Evolutionary conservation across 1,140 invertebrate genomes (phyloP).

Genomic region (Homarus americanus): DNA sequence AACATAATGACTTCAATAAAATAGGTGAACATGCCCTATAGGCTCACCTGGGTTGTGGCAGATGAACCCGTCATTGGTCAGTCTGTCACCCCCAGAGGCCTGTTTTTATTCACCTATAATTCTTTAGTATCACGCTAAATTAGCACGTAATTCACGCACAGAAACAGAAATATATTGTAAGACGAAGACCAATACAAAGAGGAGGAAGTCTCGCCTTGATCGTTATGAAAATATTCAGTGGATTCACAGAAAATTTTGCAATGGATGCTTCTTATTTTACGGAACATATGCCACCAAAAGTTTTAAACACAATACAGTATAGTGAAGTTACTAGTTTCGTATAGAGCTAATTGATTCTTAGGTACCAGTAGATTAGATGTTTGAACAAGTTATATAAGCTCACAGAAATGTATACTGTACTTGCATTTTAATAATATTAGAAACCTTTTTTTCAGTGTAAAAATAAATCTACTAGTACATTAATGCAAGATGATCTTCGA

Average conservation of each 20-base stretch:
- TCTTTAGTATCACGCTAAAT: conserved; percentile 31
- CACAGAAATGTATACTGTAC: not conserved
- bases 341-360: not conserved
- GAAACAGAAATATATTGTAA: not conserved
- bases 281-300: not conserved
- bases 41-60: conserved; percentile 56
- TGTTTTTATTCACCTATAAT: conserved; percentile 69
- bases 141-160: not conserved
- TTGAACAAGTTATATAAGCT: not conserved
- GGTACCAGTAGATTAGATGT: not conserved
- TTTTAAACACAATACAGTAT: not conserved
- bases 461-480: too few species aligned
- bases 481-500: too few species aligned
- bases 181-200: conserved; percentile 2
- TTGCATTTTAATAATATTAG: not conserved
- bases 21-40: conserved; percentile 60
- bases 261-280: not conserved
- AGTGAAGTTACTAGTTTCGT: not conserved
- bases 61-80: conserved; percentile 17
- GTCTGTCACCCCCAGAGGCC: conserved; percentile 50
- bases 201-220: not conserved
- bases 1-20: conserved; percentile 61
- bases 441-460: not conserved
- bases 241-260: not conserved
- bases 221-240: not conserved